Conservation (phyloP, 2,113 vertebrate species). For the Eulemur rufifrons region DNA sequence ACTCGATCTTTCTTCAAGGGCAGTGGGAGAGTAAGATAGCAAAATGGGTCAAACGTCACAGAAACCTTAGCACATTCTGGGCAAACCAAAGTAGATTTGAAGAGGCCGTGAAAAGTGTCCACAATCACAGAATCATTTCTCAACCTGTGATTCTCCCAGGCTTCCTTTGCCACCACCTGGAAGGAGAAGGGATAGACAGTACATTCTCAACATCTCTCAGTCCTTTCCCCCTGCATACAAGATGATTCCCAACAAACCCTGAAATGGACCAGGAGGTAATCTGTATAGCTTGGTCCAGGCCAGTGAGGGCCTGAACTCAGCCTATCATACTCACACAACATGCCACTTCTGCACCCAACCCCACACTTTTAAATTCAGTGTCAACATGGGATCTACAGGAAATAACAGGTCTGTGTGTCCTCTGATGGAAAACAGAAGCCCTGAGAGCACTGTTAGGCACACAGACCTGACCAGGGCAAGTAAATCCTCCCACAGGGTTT, state of each 20-base stretch:
- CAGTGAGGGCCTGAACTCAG: not conserved
- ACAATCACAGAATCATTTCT: slow-evolving; percentile 94
- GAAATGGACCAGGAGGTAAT: not conserved
- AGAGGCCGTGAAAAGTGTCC: slow-evolving; percentile 94
- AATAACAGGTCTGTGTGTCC: not conserved
- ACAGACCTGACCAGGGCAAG: not conserved
- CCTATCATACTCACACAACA: not conserved
- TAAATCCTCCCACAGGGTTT: not conserved
- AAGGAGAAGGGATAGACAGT: not conserved
- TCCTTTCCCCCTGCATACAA: not conserved
- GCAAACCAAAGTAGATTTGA: slow-evolving; percentile 94
- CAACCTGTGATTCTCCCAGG: slow-evolving; percentile 92
- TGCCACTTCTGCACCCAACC: not conserved
- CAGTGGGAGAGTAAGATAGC: slow-evolving; percentile 94
- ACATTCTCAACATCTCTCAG: not conserved
- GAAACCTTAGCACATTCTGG: slow-evolving; percentile 93
- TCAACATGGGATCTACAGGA: fast-evolving
- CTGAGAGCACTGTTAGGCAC: not conserved
- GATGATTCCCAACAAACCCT: not conserved
- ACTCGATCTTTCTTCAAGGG: slow-evolving; percentile 94
- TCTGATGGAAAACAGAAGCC: not conserved
- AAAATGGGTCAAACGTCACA: slow-evolving; percentile 95
- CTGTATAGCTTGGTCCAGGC: not conserved
- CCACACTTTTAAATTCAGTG: not conserved
- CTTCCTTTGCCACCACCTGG: slow-evolving; percentile 93